Evolutionary conservation across 2,797 vertebrate genomes (phyloP), one percentile per base, ranked within the genome.

Genomic region (Fistularia commersonii): DNA sequence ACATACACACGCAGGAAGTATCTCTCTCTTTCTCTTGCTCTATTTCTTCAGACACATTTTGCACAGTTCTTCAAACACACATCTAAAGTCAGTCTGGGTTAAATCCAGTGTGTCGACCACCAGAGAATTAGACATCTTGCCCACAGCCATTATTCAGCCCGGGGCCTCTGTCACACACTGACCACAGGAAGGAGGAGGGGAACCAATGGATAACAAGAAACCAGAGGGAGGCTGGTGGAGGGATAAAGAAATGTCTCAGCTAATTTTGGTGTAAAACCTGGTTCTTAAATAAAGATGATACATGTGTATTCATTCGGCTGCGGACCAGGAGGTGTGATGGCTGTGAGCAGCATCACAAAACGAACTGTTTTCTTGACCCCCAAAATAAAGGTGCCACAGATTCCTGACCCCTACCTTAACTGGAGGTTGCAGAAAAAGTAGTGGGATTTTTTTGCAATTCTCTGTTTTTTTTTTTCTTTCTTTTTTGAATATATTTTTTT

Each of bases 131-230:
- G 54, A 80, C 63, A 56, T 40, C 72, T 85, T 59, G 66, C 80
- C 79, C 67, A 74, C 62, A 80, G 77, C 76, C 72, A 76, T 84
- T 75, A 86, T 80, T 81, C 80, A 76, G 85, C 82, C 85, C 54
- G 64, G 67, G 82, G 82, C 82, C 81, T 77, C 78, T 77, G 83
- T 87, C 83, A 83, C 83, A 72, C 72, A 68, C 61, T 80, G 69
- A 76, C 73, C 75, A 80, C 72, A 75, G 60, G 69, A 61, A 48
- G 56, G 38, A 43, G 46, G 51, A 55, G 51, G 57, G 48, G 11
- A 41, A 45, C 10, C 51, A 57, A 35, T 5, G 58, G 41, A 91
- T 89, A 91, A 88, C 87, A 88, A 91, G 91, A 70, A 91, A 88
- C 87, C 88, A 91, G 91, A 72, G 41, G 41, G 88, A 69, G 38